Conservation (phyloP, 2,888 invertebrate genomes). For the Dusona sp. region DNA sequence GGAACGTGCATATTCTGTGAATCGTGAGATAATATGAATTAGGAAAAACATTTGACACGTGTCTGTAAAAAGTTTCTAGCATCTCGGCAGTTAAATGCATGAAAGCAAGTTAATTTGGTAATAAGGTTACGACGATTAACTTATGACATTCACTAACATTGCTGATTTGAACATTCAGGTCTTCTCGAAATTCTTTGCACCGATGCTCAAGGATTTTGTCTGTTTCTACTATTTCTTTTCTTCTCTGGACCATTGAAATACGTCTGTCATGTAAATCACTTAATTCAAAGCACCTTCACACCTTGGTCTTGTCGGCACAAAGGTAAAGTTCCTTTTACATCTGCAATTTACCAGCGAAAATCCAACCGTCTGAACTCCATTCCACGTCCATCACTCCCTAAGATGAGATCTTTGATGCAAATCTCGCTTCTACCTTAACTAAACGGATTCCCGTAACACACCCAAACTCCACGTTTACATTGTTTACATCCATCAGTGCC, state of each 20-base stretch:
- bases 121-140: not conserved
- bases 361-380: not conserved
- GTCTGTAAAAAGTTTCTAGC: not conserved
- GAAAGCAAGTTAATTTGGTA: not conserved
- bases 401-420: slow-evolving; percentile 16
- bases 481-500: not conserved
- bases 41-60: not conserved
- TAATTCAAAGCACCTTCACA: not conserved
- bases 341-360: not conserved
- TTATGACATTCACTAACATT: not conserved
- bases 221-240: not conserved
- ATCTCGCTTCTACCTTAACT: not conserved
- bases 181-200: not conserved
- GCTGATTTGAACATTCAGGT: not conserved
- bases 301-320: not conserved
- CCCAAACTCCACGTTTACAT: not conserved
- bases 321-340: not conserved
- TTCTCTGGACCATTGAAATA: not conserved
- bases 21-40: not conserved
- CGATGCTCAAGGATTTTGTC: not conserved
- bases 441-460: not conserved
- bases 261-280: not conserved
- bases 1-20: not conserved
- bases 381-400: not conserved
- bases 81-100: not conserved